Conservation (phyloP, 2,888 invertebrate genomes). For the Abrostola tripartita region DNA sequence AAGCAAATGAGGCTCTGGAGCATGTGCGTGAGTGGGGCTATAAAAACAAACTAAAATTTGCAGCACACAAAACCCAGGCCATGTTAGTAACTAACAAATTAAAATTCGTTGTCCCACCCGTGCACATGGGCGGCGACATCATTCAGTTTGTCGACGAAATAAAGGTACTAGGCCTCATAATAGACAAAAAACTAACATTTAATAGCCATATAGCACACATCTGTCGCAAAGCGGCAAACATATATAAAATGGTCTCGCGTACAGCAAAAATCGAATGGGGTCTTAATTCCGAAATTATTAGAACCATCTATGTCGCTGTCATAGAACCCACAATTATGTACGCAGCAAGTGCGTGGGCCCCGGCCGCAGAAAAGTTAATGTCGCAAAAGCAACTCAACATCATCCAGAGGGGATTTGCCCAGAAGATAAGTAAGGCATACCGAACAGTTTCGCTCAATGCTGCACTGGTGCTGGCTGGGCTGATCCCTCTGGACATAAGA, state of each 20-base stretch:
- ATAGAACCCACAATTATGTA: conserved; percentile 1
- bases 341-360: conserved; percentile 8
- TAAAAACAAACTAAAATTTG: not conserved
- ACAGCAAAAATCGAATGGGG: not conserved
- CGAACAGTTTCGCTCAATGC: conserved; percentile 3
- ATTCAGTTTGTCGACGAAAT: not conserved
- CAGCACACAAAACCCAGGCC: conserved; percentile 1
- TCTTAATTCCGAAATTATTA: not conserved
- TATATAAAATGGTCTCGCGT: not conserved
- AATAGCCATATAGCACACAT: not conserved
- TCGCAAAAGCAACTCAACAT: not conserved
- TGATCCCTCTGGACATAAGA: not conserved
- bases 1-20: not conserved
- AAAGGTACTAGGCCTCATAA: too few relatives aligned
- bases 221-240: not conserved
- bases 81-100: not conserved
- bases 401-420: not conserved
- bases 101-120: not conserved
- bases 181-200: not conserved
- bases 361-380: not conserved
- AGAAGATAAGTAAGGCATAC: not conserved
- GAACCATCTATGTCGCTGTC: not conserved
- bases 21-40: not conserved
- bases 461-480: not conserved
- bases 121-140: not conserved